Evolutionary conservation across 2,888 invertebrate species (phyloP).

Genomic region (Enoplolaimus lenunculus): DNA sequence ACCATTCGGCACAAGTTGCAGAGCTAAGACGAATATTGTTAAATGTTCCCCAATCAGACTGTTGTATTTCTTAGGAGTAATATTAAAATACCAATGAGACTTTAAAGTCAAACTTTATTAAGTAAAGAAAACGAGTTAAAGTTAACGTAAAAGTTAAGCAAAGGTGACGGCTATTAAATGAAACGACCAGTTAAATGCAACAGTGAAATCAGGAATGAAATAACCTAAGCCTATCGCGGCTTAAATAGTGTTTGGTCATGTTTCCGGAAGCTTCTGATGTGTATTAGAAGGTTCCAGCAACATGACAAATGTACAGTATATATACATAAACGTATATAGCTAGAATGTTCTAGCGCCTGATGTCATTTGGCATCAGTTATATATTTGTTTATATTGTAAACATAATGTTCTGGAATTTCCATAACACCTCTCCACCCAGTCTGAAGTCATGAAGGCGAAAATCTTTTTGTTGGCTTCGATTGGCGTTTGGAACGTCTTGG

Average conservation of each 20-base stretch:
- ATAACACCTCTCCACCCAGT: slow-evolving; percentile 8
- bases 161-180: not conserved
- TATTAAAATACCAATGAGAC: not conserved
- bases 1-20: no score
- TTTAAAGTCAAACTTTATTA: slow-evolving; percentile 1
- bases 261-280: slow-evolving; percentile 1
- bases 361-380: slow-evolving; percentile 1
- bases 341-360: not conserved
- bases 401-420: slow-evolving; percentile 5
- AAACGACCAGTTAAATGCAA: slow-evolving; percentile 1
- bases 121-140: slow-evolving; percentile 1
- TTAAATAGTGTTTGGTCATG: slow-evolving; percentile 1
- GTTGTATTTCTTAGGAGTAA: not conserved
- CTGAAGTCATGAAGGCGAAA: slow-evolving; percentile 3
- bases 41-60: no score
- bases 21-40: no score
- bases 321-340: slow-evolving; percentile 1
- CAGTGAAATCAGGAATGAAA: not conserved
- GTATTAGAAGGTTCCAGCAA: not conserved
- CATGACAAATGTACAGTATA: slow-evolving; percentile 1
- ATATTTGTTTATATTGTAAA: not conserved
- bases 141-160: not conserved
- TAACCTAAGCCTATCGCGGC: not conserved
- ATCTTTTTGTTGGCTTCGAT: not conserved
- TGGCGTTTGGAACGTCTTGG: slow-evolving; percentile 3